These are phyloP conservation scores for Belonocnema kinseyi DNA, from an alignment of 1,140 invertebrate species.

Conservation along the genomic window DNA sequence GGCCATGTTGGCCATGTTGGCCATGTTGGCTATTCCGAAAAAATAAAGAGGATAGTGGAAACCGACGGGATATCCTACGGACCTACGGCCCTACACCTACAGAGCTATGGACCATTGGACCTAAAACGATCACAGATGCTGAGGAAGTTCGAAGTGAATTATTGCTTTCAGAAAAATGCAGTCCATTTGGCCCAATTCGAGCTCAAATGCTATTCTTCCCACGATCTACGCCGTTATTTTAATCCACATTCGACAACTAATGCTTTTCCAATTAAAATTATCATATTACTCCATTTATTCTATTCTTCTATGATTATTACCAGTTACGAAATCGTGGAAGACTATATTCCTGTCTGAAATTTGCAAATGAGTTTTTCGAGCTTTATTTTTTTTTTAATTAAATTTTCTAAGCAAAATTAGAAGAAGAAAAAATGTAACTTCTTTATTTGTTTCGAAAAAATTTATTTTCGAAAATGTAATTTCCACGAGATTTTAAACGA, in stretches of 20 bases:
- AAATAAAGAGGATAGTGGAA: neutral
- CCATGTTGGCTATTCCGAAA: neutral
- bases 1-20: neutral
- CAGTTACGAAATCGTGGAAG: too few species aligned
- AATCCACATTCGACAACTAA: neutral
- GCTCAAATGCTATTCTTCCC: neutral
- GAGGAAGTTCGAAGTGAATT: neutral
- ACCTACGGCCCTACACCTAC: constrained; percentile 5
- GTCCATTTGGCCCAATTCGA: neutral
- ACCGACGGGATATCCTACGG: neutral
- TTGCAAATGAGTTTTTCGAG: too few species aligned
- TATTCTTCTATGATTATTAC: too few species aligned
- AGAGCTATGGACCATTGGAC: constrained; percentile 11
- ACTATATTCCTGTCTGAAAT: too few species aligned
- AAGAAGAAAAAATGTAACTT: too few species aligned
- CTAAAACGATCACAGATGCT: neutral
- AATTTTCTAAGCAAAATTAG: too few species aligned
- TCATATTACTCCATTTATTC: neutral
- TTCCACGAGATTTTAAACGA: too few species aligned
- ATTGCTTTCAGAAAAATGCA: neutral
- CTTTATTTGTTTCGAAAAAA: too few species aligned
- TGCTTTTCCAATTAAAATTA: neutral
- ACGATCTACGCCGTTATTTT: neutral
- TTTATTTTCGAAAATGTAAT: too few species aligned
- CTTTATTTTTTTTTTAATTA: too few species aligned